Conservation (phyloP, 1,140 invertebrate genomes). For the Sesamia nonagrioides region DNA sequence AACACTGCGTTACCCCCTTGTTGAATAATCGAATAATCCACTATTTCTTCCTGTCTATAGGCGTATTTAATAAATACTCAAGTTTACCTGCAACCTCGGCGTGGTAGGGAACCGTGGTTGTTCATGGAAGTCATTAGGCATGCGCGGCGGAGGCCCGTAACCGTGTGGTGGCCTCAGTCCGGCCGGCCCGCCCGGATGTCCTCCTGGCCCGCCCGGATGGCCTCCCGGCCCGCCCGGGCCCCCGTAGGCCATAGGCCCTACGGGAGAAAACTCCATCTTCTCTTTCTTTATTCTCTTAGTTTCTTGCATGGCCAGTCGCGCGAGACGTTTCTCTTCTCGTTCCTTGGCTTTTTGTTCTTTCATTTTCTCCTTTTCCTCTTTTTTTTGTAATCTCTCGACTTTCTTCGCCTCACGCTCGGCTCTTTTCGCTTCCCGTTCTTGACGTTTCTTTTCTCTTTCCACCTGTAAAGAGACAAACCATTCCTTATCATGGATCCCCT, state of each 20-base stretch:
- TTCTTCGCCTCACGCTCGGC: slow-evolving; percentile 89
- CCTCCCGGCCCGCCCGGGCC: background rate
- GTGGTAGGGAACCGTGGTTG: slow-evolving; percentile 63
- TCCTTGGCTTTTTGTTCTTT: slow-evolving; percentile 87
- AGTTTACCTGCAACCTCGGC: slow-evolving; percentile 72
- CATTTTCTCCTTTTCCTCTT: slow-evolving; percentile 89
- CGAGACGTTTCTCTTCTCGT: slow-evolving; percentile 82
- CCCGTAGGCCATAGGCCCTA: background rate
- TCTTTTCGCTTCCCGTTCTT: slow-evolving; percentile 82
- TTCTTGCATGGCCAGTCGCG: slow-evolving; percentile 79
- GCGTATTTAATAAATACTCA: background rate
- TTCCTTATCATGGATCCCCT: background rate
- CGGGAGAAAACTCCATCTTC: slow-evolving; percentile 54
- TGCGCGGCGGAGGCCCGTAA: background rate
- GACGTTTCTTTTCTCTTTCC: slow-evolving; percentile 82
- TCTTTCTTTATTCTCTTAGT: slow-evolving; percentile 79
- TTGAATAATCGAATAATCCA: too few species aligned
- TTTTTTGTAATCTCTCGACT: slow-evolving; percentile 89
- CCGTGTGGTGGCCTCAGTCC: slow-evolving; percentile 1
- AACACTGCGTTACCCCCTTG: too few species aligned
- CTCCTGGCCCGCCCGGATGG: too few species aligned
- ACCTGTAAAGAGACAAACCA: slow-evolving; percentile 57
- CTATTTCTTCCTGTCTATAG: too few species aligned
- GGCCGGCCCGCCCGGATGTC: too few species aligned
- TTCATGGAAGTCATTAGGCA: slow-evolving; percentile 43